Conservation (phyloP, 2,113 vertebrate species). For the Embiotoca jacksoni region DNA sequence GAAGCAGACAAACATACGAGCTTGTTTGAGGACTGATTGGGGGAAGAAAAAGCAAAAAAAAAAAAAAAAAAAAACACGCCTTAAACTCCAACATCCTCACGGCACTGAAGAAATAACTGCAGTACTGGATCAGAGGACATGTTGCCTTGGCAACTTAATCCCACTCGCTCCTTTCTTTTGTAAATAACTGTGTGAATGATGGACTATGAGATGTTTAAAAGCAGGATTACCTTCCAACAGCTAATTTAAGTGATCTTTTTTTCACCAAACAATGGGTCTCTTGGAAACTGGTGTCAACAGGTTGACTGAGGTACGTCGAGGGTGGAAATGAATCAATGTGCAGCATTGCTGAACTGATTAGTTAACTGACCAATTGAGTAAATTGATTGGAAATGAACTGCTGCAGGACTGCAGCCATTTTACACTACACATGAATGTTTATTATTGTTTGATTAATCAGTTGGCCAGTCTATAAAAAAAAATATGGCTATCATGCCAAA, state of each 20-base stretch:
- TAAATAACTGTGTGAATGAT: conserved; percentile 45
- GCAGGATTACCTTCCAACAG: neutral
- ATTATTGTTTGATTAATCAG: too few relatives aligned
- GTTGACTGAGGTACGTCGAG: too few relatives aligned
- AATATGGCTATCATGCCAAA: too few relatives aligned
- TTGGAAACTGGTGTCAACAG: neutral
- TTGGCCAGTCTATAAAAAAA: too few relatives aligned
- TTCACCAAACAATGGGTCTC: neutral
- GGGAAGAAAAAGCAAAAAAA: too few relatives aligned
- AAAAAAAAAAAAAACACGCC: conserved; percentile 21
- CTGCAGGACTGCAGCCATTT: neutral
- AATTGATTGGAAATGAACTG: neutral
- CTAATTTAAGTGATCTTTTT: neutral
- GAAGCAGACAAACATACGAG: conserved; percentile 1
- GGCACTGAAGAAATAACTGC: conserved; percentile 48
- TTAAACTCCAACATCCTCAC: conserved; percentile 17
- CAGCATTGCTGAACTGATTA: conserved; percentile 13
- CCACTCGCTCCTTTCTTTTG: conserved; percentile 55
- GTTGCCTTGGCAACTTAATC: conserved; percentile 83
- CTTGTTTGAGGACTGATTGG: conserved; percentile 20
- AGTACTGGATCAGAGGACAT: conserved; percentile 68
- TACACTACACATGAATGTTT: neutral
- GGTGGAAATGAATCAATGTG: neutral
- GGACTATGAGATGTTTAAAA: conserved; percentile 9
- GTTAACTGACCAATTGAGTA: conserved; percentile 16